These are phyloP conservation scores for Sussaba pulchella DNA, from an alignment of 2,888 invertebrate species.

Conservation along the genomic window DNA sequence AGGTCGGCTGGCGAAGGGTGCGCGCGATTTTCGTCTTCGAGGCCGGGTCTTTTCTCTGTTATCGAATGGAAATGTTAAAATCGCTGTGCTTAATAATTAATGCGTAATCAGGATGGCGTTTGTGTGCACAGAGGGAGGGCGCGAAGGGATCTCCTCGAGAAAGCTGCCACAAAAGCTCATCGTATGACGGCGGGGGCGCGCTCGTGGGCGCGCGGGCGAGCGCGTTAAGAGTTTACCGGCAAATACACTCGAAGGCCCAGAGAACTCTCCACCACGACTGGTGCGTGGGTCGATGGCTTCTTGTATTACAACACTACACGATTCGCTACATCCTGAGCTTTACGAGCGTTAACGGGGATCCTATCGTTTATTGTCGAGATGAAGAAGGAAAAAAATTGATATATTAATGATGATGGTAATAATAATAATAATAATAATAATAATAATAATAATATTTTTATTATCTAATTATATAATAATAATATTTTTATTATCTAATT, in stretches of 20 bases:
- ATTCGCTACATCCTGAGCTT: conserved; percentile 2
- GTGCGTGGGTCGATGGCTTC: conserved; percentile 35
- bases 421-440: too few relatives aligned
- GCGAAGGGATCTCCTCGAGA: conserved; percentile 61
- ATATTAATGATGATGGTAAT: too few relatives aligned
- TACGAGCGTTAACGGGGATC: conserved; percentile 14
- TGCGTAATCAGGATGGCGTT: conserved; percentile 81
- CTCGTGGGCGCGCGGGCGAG: too few relatives aligned
- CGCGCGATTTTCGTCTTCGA: background rate
- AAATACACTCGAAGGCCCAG: conserved; percentile 55
- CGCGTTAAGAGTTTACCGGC: conserved; percentile 63
- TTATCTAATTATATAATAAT: too few relatives aligned
- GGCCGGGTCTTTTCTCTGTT: background rate
- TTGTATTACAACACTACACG: conserved; percentile 17
- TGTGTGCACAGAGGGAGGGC: conserved; percentile 68
- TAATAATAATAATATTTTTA: too few relatives aligned
- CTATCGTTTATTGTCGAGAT: conserved; percentile 35
- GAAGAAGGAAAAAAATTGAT: too few relatives aligned
- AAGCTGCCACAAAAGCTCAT: conserved; percentile 69
- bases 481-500: too few relatives aligned
- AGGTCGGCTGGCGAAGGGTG: too few relatives aligned
- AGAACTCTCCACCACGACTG: conserved; percentile 46
- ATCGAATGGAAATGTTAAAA: conserved; percentile 71
- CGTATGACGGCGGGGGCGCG: conserved; percentile 14
- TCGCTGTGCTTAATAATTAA: conserved; percentile 82